Evolutionary conservation across 1,140 invertebrate genomes (phyloP), one percentile per base, ranked within the genome.

Genomic region (Oreohelix idahoensis): DNA sequence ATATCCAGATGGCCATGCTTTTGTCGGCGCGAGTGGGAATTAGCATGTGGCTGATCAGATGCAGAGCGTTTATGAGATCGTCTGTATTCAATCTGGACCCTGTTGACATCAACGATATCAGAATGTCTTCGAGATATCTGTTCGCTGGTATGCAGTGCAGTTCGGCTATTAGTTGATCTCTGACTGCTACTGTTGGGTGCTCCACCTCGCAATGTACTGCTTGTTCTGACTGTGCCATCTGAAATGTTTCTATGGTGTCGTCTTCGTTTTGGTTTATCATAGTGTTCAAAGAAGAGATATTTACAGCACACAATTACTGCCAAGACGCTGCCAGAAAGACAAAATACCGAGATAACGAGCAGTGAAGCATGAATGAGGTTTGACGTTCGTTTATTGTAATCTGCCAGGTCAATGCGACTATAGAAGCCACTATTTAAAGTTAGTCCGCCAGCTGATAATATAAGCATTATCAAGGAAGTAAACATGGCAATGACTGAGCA

Each of bases 201-300:
- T 35, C 79, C 79, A 32, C 79, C 79, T 20, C 79, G 66, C 23
- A 80, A 71, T 32, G 32, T 17, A 15, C 23, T 80, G 26, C 2
- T 79, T 69, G 53, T 38, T 71, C 79, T 58, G 15, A 35, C 11
- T n/a, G 66, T 5, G 20, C 79, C 66, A 1, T 80, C 66, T 45
- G 42, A 26, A 23, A 80, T 23, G 36, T 66, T 80, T 49, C 79
- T 80, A 35, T 80, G 79, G 5, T 32, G 35, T 5, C 66, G 38
- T 36, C 79, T 80, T 17, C 42, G 79, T 36, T 80, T 80, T 32
- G 79, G 69, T 38, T 80, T 80, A 35, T 80, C 45, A 80, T 80
- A 45, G 32, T 80, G 79, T 51, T 80, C 79, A 80, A 80, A 80
- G 45, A 80, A 80, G 8, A 80, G 32, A 71, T 80, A 80, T 80